A percentile compares a stretch with the other conserved stretches of the same genome.
phyloP scores from a whole-genome alignment of 2,113 vertebrate genomes.

The Festucalex cinctus region DNA sequence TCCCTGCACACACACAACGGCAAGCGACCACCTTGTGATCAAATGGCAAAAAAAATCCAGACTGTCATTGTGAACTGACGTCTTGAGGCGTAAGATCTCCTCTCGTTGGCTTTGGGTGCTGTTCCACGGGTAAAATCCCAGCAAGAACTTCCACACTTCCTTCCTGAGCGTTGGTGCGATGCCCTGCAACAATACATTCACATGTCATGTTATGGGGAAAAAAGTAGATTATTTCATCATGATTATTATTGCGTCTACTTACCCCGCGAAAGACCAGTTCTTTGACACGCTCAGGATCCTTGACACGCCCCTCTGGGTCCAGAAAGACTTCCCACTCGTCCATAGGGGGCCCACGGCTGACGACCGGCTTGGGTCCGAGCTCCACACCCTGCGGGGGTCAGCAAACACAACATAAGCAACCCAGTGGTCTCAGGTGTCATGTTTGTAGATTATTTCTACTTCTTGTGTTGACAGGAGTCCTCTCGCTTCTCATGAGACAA shows the following conservation, averaged over 20 bases:
- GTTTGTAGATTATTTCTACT: too few relatives aligned
- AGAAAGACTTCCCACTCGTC: conserved; percentile 78
- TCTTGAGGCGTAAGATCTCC: conserved; percentile 77
- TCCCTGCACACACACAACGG: conserved; percentile 67
- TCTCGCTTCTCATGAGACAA: too few relatives aligned
- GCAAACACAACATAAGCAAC: not conserved
- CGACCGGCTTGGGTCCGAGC: conserved; percentile 76
- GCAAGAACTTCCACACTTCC: conserved; percentile 87
- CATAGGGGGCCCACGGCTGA: conserved; percentile 75
- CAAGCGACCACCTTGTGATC: not conserved
- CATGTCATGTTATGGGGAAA: not conserved
- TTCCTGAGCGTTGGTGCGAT: conserved; percentile 74
- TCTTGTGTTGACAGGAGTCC: too few relatives aligned
- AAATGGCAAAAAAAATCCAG: not conserved
- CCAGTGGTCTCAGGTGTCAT: not conserved
- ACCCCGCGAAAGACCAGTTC: conserved; percentile 85
- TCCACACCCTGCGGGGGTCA: conserved; percentile 71
- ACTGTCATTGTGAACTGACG: conserved; percentile 68
- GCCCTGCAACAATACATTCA: conserved; percentile 65
- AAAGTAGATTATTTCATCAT: not conserved
- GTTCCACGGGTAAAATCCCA: conserved; percentile 86
- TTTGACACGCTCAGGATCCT: conserved; percentile 71
- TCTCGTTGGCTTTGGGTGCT: conserved; percentile 79
- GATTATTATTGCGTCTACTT: conserved; percentile 13
- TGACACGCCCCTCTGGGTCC: conserved; percentile 78